A percentile compares a stretch with the other conserved stretches of the same genome.
Conservation (phyloP, 2,113 vertebrate species). For the Coryphaenoides rupestris region DNA sequence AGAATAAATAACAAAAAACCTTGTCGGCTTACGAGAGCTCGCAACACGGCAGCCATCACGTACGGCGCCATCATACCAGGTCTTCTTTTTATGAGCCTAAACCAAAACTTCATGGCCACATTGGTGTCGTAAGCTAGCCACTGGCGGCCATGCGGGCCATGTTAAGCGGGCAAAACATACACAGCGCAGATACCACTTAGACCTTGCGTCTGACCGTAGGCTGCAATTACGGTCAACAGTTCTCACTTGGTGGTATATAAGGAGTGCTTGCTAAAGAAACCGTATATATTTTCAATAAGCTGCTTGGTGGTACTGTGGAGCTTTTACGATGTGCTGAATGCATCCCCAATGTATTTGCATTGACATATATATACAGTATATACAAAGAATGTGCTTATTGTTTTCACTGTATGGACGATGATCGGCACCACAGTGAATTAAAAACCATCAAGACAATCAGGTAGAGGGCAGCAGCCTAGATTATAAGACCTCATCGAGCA, state of each 20-base stretch:
- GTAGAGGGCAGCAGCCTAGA: neutral
- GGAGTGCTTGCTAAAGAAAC: neutral
- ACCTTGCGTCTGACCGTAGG: constrained; percentile 50
- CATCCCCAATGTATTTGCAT: neutral
- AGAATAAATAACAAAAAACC: too few relatives aligned
- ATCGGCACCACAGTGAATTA: too few relatives aligned
- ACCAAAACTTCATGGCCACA: constrained; percentile 41
- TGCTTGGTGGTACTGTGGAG: too few relatives aligned
- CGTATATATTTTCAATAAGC: too few relatives aligned
- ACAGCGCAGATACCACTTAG: constrained; percentile 45
- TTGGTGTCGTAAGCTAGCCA: constrained; percentile 46
- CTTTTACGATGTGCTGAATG: neutral
- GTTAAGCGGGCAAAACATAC: constrained; percentile 35
- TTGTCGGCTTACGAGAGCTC: too few relatives aligned
- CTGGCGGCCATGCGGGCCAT: constrained; percentile 30
- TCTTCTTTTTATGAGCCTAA: constrained; percentile 14
- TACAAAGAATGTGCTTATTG: too few relatives aligned
- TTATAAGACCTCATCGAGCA: too few relatives aligned
- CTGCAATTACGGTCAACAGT: constrained; percentile 55
- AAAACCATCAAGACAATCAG: neutral
- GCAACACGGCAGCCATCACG: too few relatives aligned
- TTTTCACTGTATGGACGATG: too few relatives aligned
- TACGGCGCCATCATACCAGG: too few relatives aligned
- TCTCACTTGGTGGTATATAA: constrained; percentile 39
- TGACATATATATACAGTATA: too few relatives aligned